Percentiles rank a stretch among this genome's conserved stretches.
Evolutionary conservation across 2,113 vertebrate genomes (phyloP).

Genomic region (Hyperoodon ampullatus): DNA sequence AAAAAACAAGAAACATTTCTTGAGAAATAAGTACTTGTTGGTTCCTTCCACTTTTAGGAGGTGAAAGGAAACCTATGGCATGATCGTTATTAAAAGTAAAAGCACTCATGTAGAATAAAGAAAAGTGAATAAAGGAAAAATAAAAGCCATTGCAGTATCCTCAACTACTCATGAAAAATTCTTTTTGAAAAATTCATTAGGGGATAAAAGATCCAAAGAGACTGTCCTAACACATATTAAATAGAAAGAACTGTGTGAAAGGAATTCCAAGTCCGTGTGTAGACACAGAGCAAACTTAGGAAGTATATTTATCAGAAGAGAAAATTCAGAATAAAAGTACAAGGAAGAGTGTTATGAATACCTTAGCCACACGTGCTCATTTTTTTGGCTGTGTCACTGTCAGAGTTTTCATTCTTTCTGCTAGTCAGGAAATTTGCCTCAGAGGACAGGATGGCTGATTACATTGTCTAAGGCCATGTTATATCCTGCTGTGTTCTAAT

Average conservation of each 20-base stretch:
- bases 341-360: constrained; percentile 47
- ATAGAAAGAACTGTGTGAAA: constrained; percentile 48
- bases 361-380: neutral
- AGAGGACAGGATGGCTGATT: neutral
- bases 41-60: neutral
- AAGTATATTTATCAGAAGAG: constrained; percentile 53
- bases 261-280: constrained; percentile 50
- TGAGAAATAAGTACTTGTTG: constrained; percentile 25
- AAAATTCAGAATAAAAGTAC: neutral
- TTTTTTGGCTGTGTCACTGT: constrained; percentile 12
- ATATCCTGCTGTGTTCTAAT: neutral
- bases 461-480: neutral
- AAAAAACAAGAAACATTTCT: constrained; percentile 11
- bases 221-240: constrained; percentile 59
- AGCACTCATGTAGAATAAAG: neutral
- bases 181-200: constrained; percentile 75
- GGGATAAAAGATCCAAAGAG: constrained; percentile 57
- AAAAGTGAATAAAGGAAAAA: constrained; percentile 40
- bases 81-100: constrained; percentile 32
- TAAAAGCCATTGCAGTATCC: neutral
- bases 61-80: neutral
- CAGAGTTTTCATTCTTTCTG: neutral
- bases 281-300: neutral
- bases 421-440: constrained; percentile 13
- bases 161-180: constrained; percentile 61